Evolutionary conservation across 2,888 invertebrate species (phyloP).

Genomic region (Sicus ferrugineus): DNA sequence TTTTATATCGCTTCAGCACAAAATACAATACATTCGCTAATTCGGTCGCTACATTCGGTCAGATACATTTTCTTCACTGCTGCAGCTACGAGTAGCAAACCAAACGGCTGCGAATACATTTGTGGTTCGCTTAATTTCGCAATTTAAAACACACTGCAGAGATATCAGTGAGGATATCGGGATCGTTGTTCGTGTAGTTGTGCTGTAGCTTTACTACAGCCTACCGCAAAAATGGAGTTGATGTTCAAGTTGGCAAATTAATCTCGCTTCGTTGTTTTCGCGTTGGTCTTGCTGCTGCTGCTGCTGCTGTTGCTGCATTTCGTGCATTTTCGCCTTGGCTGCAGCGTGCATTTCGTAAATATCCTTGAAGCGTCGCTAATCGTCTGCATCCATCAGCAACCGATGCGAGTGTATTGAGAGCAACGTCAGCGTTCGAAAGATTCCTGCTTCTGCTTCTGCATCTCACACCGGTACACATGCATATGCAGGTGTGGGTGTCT

Average conservation of each 20-base stretch:
- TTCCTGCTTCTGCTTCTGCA: too few relatives aligned
- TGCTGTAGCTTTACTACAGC: neutral
- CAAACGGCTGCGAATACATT: too few relatives aligned
- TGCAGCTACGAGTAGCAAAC: too few relatives aligned
- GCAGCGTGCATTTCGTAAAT: constrained; percentile 40
- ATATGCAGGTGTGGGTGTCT: too few relatives aligned
- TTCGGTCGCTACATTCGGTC: too few relatives aligned
- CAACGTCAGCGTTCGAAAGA: neutral
- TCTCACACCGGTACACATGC: too few relatives aligned
- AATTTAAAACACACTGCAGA: neutral
- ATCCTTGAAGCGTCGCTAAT: constrained; percentile 42
- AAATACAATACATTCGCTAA: too few relatives aligned
- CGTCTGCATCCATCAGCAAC: constrained; percentile 28
- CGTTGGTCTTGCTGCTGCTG: neutral
- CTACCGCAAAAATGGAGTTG: neutral
- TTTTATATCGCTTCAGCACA: too few relatives aligned
- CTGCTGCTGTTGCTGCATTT: constrained; percentile 8
- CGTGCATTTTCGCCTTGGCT: too few relatives aligned
- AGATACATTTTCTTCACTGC: too few relatives aligned
- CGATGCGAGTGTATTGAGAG: constrained; percentile 19
- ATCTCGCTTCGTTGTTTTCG: constrained; percentile 15
- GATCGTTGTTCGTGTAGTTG: constrained; percentile 8
- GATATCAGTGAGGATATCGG: neutral
- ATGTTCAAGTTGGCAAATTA: constrained; percentile 10
- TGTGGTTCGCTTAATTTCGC: too few relatives aligned